Evolutionary conservation across 2,797 vertebrate species (phyloP), one percentile per base, ranked within the genome.

Genomic region (Rhinichthys osculus): DNA sequence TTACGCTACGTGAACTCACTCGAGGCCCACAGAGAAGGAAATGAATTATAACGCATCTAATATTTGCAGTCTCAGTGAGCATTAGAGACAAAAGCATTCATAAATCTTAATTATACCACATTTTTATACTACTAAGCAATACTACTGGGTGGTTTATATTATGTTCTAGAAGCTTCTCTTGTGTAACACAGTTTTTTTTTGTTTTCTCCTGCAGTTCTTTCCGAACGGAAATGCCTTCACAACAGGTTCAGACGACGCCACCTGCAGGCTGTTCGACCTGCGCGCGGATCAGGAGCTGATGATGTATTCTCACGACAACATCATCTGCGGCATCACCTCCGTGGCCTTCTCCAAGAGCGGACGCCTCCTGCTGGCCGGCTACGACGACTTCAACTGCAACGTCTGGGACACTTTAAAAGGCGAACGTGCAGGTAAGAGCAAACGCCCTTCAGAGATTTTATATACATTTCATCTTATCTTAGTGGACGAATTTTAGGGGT

Each of bases 321-420:
- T 97, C 85, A 97, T 97, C 92, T 97, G 96, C 0, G 96, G 97
- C 0, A 97, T 97, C 92, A 97, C 96, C 73, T 97, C 97, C 0
- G 96, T 97, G 7, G 96, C 97, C 83, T 97, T 97, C 92, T 97
- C 96, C 9, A 97, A 97, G 89, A 97, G 96, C 0, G 97, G 97
- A 0, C 96, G 97, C 85, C 96, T 97, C 59, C 91, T 97, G 89
- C 91, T 97, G 66, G 97, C 96, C 0, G 96, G 97, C 16, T 97
- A 97, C 1, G 97, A 97, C 0, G 96, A 97, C 92, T 97, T 97
- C 92, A 97, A 97, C 88, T 97, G 96, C 92, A 97, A 97, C 0
- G 95, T 97, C 1, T 97, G 97, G 97, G 96, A 97, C 84, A 96
- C 95, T 0, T 93, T 97, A 77, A 97, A 97, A 87, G 96, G 96